A percentile compares a stretch with the other conserved stretches of the same genome.
Conservation (phyloP, 2,113 vertebrate genomes). For the Labeo catla region DNA sequence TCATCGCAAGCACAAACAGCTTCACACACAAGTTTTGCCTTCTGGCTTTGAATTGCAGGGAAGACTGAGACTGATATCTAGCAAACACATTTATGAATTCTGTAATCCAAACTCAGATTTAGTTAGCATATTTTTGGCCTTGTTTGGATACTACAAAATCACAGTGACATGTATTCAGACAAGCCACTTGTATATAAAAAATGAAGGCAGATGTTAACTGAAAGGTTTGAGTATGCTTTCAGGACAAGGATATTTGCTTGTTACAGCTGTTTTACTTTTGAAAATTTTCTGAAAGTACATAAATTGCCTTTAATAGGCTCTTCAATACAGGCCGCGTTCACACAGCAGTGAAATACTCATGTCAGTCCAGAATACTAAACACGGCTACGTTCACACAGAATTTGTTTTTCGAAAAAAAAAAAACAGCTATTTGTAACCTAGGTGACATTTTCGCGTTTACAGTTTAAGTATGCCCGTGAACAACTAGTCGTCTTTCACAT, state of each 20-base stretch:
- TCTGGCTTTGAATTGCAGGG: not conserved
- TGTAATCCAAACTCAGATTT: not conserved
- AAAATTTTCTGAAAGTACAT: not conserved
- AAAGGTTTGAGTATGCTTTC: not conserved
- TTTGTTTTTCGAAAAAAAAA: not conserved
- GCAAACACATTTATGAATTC: not conserved
- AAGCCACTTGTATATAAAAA: not conserved
- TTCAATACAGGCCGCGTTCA: not conserved
- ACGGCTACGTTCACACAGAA: not conserved
- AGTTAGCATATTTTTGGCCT: not conserved
- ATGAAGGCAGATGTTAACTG: not conserved
- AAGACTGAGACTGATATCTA: not conserved
- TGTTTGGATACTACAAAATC: not conserved
- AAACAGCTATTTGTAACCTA: too few species aligned
- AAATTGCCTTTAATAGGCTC: not conserved
- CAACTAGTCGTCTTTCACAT: not conserved
- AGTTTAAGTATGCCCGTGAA: not conserved
- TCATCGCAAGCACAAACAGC: not conserved
- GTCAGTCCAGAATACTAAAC: not conserved
- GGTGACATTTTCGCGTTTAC: too few species aligned
- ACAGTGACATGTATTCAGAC: not conserved
- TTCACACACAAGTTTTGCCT: not conserved
- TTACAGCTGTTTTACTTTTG: not conserved
- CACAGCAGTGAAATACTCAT: not conserved
- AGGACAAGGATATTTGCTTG: not conserved